phyloP scores from a whole-genome alignment of 2,888 invertebrate species.

The Apotomis capreana region DNA sequence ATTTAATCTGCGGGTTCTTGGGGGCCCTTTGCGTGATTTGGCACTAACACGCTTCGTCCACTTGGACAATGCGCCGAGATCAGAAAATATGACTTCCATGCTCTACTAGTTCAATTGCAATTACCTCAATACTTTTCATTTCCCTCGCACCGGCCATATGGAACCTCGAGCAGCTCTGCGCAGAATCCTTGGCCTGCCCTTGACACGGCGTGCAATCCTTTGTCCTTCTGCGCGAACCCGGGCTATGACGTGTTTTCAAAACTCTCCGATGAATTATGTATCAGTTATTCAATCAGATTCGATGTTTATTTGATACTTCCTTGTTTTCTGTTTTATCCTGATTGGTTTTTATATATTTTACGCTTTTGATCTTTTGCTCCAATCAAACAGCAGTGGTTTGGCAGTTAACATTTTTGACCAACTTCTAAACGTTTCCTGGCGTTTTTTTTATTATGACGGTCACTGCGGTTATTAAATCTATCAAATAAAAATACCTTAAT shows the following conservation, averaged over 20 bases:
- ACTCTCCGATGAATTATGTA: constrained; percentile 5
- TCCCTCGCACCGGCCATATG: constrained; percentile 42
- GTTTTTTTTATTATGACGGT: no score
- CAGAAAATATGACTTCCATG: background rate
- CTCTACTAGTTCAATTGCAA: background rate
- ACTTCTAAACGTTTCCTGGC: no score
- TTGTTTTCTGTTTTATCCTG: background rate
- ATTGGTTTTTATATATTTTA: background rate
- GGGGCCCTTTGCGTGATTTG: no score
- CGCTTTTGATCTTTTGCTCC: background rate
- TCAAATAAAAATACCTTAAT: no score
- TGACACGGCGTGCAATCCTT: constrained; percentile 72
- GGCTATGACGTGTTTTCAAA: constrained; percentile 29
- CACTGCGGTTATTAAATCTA: no score
- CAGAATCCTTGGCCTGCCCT: constrained; percentile 80
- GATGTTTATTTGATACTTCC: background rate
- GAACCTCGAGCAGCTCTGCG: constrained; percentile 58
- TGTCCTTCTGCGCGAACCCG: constrained; percentile 60
- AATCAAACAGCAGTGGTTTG: background rate
- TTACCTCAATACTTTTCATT: constrained; percentile 1
- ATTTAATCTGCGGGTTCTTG: no score
- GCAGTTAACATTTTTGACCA: no score
- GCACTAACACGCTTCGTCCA: no score
- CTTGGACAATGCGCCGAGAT: no score
- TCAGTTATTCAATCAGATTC: constrained; percentile 8